Percentiles rank a stretch among this genome's conserved stretches.
Evolutionary conservation across 2,797 vertebrate genomes (phyloP).

Genomic region (Rhadinocentrus ornatus): DNA sequence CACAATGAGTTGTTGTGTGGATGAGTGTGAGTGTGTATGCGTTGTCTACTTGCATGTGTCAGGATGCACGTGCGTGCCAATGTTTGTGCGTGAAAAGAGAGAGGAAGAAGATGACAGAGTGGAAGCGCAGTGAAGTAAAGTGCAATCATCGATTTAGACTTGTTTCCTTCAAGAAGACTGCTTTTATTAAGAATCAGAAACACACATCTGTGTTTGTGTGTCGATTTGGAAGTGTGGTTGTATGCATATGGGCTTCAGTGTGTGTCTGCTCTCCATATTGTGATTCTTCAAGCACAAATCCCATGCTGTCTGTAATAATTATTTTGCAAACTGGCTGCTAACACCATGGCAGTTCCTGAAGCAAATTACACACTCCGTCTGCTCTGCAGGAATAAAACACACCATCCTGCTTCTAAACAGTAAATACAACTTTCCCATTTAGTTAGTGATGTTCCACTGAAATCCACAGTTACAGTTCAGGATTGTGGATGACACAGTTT

Average conservation of each 20-base stretch:
- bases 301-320: constrained; percentile 75
- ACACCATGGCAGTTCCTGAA: constrained; percentile 62
- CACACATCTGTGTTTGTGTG: constrained; percentile 11
- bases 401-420: constrained; percentile 57
- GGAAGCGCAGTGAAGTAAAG: constrained; percentile 32
- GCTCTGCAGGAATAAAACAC: constrained; percentile 63
- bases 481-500: not conserved
- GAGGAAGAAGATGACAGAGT: constrained; percentile 34
- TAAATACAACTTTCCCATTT: constrained; percentile 52
- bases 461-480: not conserved
- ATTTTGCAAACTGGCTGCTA: constrained; percentile 70
- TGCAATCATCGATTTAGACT: constrained; percentile 40
- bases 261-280: constrained; percentile 65
- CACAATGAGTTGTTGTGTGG: constrained; percentile 12
- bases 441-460: constrained; percentile 1
- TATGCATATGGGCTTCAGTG: constrained; percentile 16
- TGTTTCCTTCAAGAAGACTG: constrained; percentile 21
- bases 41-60: constrained; percentile 5
- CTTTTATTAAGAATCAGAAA: constrained; percentile 32
- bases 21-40: not conserved
- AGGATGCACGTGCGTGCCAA: not conserved
- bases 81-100: constrained; percentile 29
- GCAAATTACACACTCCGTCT: constrained; percentile 64
- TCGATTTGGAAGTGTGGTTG: constrained; percentile 7
- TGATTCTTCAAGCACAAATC: constrained; percentile 74